phyloP scores from a whole-genome alignment of 1,140 invertebrate species.

The Lethrus apterus region DNA sequence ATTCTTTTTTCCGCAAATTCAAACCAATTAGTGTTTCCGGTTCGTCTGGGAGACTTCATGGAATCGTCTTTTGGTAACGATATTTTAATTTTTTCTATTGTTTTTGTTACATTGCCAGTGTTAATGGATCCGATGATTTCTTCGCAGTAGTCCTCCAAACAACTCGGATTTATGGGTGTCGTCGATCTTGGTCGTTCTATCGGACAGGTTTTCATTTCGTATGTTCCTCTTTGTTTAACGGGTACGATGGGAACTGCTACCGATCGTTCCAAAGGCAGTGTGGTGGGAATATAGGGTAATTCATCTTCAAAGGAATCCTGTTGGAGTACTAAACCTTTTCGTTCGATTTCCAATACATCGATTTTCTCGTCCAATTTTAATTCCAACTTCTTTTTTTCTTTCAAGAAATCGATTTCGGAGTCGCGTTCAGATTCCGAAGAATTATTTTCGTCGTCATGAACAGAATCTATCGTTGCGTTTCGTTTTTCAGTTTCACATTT shows the following conservation, averaged over 20 bases:
- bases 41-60: slow-evolving; percentile 43
- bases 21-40: slow-evolving; percentile 49
- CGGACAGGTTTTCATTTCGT: slow-evolving; percentile 68
- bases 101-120: slow-evolving; percentile 33
- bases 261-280: slow-evolving; percentile 72
- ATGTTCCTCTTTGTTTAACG: slow-evolving; percentile 62
- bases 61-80: slow-evolving; percentile 57
- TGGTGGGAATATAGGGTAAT: slow-evolving; percentile 79
- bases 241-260: slow-evolving; percentile 73
- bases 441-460: slow-evolving; percentile 51
- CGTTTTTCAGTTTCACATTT: too few species aligned
- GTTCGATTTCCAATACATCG: slow-evolving; percentile 52
- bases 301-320: slow-evolving; percentile 83
- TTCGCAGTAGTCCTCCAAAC: slow-evolving; percentile 65
- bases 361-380: slow-evolving; percentile 28
- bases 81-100: slow-evolving; percentile 59
- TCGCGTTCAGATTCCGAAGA: slow-evolving; percentile 75
- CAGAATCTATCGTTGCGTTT: too few species aligned
- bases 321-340: slow-evolving; percentile 66
- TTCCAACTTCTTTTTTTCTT: slow-evolving; percentile 40
- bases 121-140: slow-evolving; percentile 34
- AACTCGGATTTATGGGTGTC: slow-evolving; percentile 68
- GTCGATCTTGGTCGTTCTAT: slow-evolving; percentile 81
- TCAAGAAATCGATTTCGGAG: slow-evolving; percentile 53
- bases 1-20: slow-evolving; percentile 57